Conservation (phyloP, 2,113 vertebrate genomes). For the Coracopsis vasa region DNA sequence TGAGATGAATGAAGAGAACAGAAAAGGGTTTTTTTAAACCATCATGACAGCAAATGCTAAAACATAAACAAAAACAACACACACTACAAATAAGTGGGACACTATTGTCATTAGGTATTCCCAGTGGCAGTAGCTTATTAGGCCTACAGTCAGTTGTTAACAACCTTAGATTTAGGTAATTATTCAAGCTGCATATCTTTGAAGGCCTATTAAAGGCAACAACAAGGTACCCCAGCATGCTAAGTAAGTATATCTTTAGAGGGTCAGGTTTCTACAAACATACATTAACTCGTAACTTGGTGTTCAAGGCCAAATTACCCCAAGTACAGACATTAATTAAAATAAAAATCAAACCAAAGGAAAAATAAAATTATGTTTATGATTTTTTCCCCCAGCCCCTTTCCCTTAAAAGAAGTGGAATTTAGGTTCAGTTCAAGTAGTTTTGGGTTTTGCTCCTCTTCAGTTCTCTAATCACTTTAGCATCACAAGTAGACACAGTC, state of each 20-base stretch:
- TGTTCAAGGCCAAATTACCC: background rate
- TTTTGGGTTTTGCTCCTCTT: background rate
- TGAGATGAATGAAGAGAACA: background rate
- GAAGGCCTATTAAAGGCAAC: background rate
- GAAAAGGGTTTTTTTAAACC: background rate
- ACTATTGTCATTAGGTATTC: background rate
- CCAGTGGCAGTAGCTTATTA: background rate
- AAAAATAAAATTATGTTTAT: background rate
- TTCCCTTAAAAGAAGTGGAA: fast-evolving
- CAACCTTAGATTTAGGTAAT: background rate
- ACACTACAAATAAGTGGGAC: background rate
- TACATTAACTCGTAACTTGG: background rate
- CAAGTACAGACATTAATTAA: background rate
- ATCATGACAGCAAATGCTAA: background rate
- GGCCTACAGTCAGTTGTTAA: background rate
- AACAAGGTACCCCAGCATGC: background rate
- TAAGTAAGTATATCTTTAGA: background rate
- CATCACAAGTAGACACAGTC: background rate
- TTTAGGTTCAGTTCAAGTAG: background rate
- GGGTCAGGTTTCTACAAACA: background rate
- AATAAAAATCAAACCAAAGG: fast-evolving
- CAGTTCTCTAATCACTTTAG: background rate
- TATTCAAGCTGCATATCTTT: background rate
- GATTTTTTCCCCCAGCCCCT: fast-evolving
- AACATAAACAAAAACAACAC: background rate